Conservation (phyloP, 2,797 vertebrate genomes). For the Diplodus sargus region DNA sequence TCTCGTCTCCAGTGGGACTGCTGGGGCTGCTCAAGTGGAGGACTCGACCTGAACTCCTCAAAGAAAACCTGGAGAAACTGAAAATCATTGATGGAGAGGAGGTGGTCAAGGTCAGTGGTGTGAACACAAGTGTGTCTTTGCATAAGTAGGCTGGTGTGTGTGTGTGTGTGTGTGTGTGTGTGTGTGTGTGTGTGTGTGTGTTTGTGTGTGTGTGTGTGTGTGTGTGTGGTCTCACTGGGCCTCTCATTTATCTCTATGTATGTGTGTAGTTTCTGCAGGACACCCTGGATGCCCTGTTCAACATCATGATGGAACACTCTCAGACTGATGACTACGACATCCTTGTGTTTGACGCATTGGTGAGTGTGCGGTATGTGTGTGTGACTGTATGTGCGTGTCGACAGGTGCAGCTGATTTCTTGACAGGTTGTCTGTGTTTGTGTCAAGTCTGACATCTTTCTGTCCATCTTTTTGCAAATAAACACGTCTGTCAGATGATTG, state of each 20-base stretch:
- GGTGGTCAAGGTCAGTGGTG: conserved; percentile 92
- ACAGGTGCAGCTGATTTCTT: conserved; percentile 43
- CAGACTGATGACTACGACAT: conserved; percentile 95
- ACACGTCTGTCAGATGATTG: conserved; percentile 35
- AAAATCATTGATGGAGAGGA: conserved; percentile 98
- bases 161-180: not conserved
- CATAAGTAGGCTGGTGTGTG: conserved; percentile 47
- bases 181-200: not conserved
- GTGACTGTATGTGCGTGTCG: conserved; percentile 13
- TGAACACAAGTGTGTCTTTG: not conserved
- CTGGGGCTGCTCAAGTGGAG: conserved; percentile 97
- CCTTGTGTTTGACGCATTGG: conserved; percentile 97
- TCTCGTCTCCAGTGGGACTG: conserved; percentile 87
- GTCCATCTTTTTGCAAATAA: conserved; percentile 42
- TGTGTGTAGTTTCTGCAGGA: conserved; percentile 93
- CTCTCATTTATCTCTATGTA: conserved; percentile 2
- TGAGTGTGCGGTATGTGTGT: conserved; percentile 74
- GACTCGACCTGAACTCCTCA: conserved; percentile 92
- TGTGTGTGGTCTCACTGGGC: not conserved
- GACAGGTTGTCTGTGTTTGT: conserved; percentile 41
- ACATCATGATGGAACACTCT: conserved; percentile 99
- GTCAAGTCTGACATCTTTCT: conserved; percentile 28
- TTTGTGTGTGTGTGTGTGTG: not conserved
- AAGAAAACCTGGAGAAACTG: conserved; percentile 94
- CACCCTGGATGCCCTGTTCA: conserved; percentile 97